A percentile compares a stretch with the other conserved stretches of the same genome.
Evolutionary conservation across 2,797 vertebrate genomes (phyloP).

Genomic region (Carapus acus): DNA sequence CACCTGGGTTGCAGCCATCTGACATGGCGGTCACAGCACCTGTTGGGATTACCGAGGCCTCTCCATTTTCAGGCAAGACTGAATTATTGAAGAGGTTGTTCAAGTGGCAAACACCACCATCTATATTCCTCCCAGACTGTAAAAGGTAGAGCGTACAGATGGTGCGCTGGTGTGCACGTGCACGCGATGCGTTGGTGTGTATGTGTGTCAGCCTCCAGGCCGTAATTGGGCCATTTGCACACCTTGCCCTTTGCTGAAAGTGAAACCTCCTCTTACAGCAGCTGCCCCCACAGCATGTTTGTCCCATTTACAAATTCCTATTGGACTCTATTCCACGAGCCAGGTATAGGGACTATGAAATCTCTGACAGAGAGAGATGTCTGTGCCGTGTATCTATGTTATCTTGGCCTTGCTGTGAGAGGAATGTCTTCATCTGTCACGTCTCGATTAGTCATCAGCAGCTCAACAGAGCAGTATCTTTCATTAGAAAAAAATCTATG

Average conservation of each 20-base stretch:
- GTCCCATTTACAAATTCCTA: constrained; percentile 48
- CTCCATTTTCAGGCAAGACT: constrained; percentile 24
- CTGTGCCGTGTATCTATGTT: constrained; percentile 28
- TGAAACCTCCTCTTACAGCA: constrained; percentile 32
- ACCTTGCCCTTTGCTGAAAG: constrained; percentile 33
- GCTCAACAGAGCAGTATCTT: constrained; percentile 49
- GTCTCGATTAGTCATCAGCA: constrained; percentile 53
- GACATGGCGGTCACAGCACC: constrained; percentile 37
- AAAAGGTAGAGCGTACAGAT: constrained; percentile 45
- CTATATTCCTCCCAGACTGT: constrained; percentile 10
- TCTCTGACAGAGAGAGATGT: constrained; percentile 32
- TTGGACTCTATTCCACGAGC: constrained; percentile 40
- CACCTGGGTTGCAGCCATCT: constrained; percentile 18
- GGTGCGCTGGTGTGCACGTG: constrained; percentile 37
- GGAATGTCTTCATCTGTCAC: constrained; percentile 55
- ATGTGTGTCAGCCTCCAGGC: constrained; percentile 27
- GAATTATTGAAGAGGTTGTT: constrained; percentile 53
- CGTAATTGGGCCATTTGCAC: constrained; percentile 43
- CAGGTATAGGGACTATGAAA: constrained; percentile 39
- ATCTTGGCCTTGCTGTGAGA: constrained; percentile 19
- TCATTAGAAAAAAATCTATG: constrained; percentile 65
- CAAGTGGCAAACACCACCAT: constrained; percentile 23
- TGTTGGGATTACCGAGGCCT: constrained; percentile 23
- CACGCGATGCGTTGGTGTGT: constrained; percentile 44
- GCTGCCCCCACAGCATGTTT: constrained; percentile 14